Conservation (phyloP, 30 jellyfish, hydroid and myxozoan genomes). For the Hydractinia symbiolongicarpus region DNA sequence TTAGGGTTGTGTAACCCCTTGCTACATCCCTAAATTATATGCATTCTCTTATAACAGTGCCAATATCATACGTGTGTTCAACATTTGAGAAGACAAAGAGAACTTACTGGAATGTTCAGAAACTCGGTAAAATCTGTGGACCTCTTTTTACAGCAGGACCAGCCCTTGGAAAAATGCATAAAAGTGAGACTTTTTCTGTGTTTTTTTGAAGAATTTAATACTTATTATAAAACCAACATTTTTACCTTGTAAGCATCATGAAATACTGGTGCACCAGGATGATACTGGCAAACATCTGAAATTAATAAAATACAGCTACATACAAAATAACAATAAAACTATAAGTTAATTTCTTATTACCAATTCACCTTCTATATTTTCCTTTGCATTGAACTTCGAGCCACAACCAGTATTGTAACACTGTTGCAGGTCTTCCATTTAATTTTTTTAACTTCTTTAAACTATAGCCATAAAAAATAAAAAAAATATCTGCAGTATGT, state of each 20-base stretch:
- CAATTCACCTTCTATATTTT: too few relatives aligned
- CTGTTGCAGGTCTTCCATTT: too few relatives aligned
- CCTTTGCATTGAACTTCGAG: too few relatives aligned
- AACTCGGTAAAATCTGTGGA: constrained; percentile 97
- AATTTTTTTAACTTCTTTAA: too few relatives aligned
- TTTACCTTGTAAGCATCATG: constrained; percentile 98
- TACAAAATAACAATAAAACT: too few relatives aligned
- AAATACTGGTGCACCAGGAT: constrained; percentile 95
- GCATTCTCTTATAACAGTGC: background rate
- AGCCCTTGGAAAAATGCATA: constrained; percentile 51
- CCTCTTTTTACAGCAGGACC: constrained; percentile 96
- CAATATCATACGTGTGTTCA: background rate
- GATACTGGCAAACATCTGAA: constrained; percentile 65
- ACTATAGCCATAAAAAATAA: too few relatives aligned
- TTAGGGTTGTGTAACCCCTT: constrained; percentile 78
- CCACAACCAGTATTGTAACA: too few relatives aligned
- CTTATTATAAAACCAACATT: too few relatives aligned
- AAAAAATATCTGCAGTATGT: too few relatives aligned
- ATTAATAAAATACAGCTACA: background rate
- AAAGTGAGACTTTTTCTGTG: background rate
- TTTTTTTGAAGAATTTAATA: too few relatives aligned
- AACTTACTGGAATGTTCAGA: constrained; percentile 72
- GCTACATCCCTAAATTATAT: constrained; percentile 69
- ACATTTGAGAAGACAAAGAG: too few relatives aligned
- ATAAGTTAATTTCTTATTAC: too few relatives aligned